phyloP scores from a whole-genome alignment of 2,797 vertebrate species.

The Phyllotis vaccarum region DNA sequence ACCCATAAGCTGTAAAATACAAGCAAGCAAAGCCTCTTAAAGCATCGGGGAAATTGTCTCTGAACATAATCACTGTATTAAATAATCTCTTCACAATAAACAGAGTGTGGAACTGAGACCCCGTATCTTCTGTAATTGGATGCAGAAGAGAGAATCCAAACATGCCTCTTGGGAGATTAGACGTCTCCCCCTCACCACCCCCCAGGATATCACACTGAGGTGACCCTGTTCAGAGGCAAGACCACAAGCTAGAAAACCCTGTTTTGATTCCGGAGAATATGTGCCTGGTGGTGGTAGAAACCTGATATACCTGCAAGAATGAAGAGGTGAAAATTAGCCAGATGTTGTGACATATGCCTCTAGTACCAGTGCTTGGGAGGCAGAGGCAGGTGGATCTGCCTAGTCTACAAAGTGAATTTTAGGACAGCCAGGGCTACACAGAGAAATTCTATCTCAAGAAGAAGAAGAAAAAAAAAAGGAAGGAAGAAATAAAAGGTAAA shows the following conservation, averaged over 20 bases:
- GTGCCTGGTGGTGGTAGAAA: neutral
- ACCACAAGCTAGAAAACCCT: neutral
- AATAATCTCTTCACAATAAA: conserved; percentile 64
- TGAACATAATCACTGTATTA: conserved; percentile 67
- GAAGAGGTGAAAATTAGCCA: neutral
- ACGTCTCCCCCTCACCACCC: neutral
- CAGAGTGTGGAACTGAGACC: conserved; percentile 43
- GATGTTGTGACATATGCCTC: rapidly evolving
- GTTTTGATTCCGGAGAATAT: neutral
- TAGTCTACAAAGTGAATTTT: neutral
- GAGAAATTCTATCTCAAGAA: neutral
- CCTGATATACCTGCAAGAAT: neutral
- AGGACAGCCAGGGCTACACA: neutral
- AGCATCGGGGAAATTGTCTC: conserved; percentile 52
- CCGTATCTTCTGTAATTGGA: neutral
- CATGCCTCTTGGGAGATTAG: neutral
- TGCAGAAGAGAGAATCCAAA: neutral
- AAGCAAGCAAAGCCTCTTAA: conserved; percentile 64
- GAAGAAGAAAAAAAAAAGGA: neutral
- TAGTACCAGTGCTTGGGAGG: neutral
- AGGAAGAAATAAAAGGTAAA: neutral
- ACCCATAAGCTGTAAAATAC: conserved; percentile 59
- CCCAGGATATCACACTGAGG: neutral
- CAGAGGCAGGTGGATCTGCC: neutral
- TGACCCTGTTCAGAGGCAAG: neutral